phyloP scores from a whole-genome alignment of 2,888 invertebrate genomes.

The Crepidodera aurea region DNA sequence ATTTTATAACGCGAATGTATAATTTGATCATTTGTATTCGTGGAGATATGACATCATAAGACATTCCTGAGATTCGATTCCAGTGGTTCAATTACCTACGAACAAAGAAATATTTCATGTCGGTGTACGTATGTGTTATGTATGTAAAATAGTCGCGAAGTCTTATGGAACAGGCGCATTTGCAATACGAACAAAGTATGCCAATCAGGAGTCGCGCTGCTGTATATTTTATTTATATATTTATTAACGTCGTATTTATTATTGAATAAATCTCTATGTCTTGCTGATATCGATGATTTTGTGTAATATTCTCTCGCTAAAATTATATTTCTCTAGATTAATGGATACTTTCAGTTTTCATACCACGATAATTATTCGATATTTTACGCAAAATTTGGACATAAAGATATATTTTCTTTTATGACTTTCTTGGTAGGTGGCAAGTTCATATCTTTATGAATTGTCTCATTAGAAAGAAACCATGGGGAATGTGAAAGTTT shows the following conservation, averaged over 20 bases:
- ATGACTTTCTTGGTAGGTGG: no score
- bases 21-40: constrained; percentile 29
- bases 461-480: no score
- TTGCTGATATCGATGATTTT: neutral
- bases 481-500: no score
- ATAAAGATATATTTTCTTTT: no score
- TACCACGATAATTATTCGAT: no score
- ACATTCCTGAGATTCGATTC: constrained; percentile 31
- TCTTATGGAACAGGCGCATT: constrained; percentile 18
- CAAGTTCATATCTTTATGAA: no score
- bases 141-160: constrained; percentile 21
- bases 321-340: no score
- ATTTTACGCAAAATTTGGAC: no score
- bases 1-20: constrained; percentile 26
- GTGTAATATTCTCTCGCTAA: no score
- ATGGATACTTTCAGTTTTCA: no score
- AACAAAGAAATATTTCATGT: constrained; percentile 32
- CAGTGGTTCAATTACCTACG: constrained; percentile 30
- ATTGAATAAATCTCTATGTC: neutral
- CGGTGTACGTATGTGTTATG: constrained; percentile 25
- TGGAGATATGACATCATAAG: constrained; percentile 27
- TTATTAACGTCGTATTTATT: neutral
- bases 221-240: constrained; percentile 8
- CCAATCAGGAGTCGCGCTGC: constrained; percentile 16
- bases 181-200: constrained; percentile 21